Percentiles rank a stretch among this genome's conserved stretches.
Conservation (phyloP, 2,113 vertebrate species). For the Salminus brasiliensis region DNA sequence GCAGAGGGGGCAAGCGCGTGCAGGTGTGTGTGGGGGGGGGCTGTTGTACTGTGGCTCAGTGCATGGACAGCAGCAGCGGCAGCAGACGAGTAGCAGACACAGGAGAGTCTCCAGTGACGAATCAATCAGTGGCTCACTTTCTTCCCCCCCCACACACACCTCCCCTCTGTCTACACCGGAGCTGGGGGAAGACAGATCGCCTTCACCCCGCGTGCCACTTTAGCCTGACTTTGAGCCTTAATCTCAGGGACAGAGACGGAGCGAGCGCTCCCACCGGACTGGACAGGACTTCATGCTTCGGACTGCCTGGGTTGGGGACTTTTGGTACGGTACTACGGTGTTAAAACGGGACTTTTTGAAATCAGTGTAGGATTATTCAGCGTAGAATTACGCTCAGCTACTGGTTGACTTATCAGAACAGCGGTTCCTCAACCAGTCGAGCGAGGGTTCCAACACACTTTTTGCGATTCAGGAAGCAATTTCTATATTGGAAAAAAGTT, state of each 20-base stretch:
- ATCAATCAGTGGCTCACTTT: slow-evolving; percentile 60
- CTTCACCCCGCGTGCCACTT: slow-evolving; percentile 35
- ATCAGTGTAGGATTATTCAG: slow-evolving; percentile 21
- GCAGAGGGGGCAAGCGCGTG: slow-evolving; percentile 37
- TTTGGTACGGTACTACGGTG: neutral
- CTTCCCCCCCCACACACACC: slow-evolving; percentile 21
- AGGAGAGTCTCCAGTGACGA: slow-evolving; percentile 59
- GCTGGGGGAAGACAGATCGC: slow-evolving; percentile 38
- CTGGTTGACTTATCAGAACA: neutral
- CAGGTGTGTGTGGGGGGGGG: slow-evolving; percentile 16
- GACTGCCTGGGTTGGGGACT: neutral
- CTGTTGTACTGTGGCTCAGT: slow-evolving; percentile 20
- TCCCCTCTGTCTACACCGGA: slow-evolving; percentile 30
- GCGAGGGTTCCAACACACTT: too few relatives aligned
- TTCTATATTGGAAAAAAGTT: too few relatives aligned
- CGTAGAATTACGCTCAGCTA: too few relatives aligned
- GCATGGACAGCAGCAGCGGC: slow-evolving; percentile 36
- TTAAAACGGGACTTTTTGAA: slow-evolving; percentile 4
- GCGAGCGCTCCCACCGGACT: slow-evolving; percentile 19
- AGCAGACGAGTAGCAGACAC: slow-evolving; percentile 48
- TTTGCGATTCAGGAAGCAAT: too few relatives aligned
- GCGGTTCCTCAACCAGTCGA: too few relatives aligned
- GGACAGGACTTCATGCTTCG: slow-evolving; percentile 20
- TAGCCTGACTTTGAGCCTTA: slow-evolving; percentile 40
- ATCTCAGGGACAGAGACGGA: slow-evolving; percentile 43